A percentile compares a stretch with the other conserved stretches of the same genome.
These are phyloP conservation scores for Marmota flaviventris DNA, from an alignment of 2,113 vertebrate genomes.

Conservation along the genomic window DNA sequence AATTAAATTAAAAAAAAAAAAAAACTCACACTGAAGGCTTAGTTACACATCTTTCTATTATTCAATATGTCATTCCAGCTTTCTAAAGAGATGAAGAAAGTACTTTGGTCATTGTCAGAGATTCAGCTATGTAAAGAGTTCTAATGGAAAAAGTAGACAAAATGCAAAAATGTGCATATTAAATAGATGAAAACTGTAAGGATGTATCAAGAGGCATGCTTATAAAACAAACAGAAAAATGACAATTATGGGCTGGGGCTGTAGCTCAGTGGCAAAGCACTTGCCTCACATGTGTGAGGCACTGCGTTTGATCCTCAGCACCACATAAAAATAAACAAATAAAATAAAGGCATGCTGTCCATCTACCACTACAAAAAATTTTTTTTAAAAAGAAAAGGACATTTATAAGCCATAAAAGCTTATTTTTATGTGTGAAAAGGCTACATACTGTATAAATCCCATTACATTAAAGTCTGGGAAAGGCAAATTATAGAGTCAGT, in stretches of 20 bases:
- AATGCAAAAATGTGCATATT: neutral
- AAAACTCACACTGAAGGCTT: neutral
- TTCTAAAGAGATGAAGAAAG: neutral
- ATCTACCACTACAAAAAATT: too few relatives aligned
- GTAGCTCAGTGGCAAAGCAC: too few relatives aligned
- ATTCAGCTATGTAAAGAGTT: neutral
- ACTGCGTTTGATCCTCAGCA: too few relatives aligned
- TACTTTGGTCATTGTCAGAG: neutral
- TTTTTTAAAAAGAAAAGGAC: neutral
- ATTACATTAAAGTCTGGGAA: neutral
- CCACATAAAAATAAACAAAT: too few relatives aligned
- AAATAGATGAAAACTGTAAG: neutral
- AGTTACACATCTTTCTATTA: neutral
- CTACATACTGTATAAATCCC: neutral
- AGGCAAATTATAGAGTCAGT: neutral
- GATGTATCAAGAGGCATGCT: neutral
- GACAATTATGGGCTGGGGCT: too few relatives aligned
- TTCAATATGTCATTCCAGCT: neutral
- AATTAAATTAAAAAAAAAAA: neutral
- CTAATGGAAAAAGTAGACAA: neutral
- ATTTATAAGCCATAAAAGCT: neutral
- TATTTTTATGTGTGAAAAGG: neutral
- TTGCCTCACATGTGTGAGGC: too few relatives aligned
- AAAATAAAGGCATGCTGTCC: too few relatives aligned
- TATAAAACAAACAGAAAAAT: neutral